Base-by-base conservation (phyloP, 2,888 invertebrate species). In the Galeruca laticollis region DNA sequence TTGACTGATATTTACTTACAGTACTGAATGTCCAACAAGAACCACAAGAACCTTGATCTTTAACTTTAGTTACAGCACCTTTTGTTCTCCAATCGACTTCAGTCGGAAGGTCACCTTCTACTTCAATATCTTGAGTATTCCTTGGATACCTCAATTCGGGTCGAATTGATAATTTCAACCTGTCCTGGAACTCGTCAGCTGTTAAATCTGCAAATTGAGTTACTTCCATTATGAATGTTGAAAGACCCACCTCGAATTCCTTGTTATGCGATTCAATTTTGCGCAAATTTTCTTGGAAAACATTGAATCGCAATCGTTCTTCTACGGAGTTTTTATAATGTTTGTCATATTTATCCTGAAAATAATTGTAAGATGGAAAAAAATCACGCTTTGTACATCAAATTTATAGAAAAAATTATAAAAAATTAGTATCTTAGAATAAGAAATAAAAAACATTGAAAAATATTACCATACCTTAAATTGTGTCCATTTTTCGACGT, bases 21-120 rank as follows among this genome's bases (percentile, higher is more conserved):
- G 93, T 87, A 79, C 95, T 95, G 88, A 97, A 97, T 37, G 95
- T 90, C 96, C 96, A 97, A 88, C 96, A 96, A 8, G 94, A 94
- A 69, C 95, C 96, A 86, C 96, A 96, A 80, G 90, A 90, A 80
- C 93, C 94, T 89, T 97, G 96, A 88, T 97, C 92, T 86, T 97
- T 97, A 74, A 97, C 88, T 0, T 88, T 89, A 13, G 96, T 96
- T 70, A 97, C 97, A 74, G 94, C 94, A 60, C 96, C 96, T 74
- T 90, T 83, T 64, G 87, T 82, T 80, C 95, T 90, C 97, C 97
- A 97, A 86, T 97, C 96, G 61, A 96, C 15, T 51, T 20, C 51
- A 18, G 21, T 11, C 0, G 51, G 51, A 13, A 51, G 51, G 18
- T 51, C 21, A 11, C 51, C 20, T 21, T 21, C 4, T 11, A 21